A percentile compares a stretch with the other conserved stretches of the same genome.
phyloP scores from a whole-genome alignment of 2,113 vertebrate species.

The Actinemys pallida region DNA sequence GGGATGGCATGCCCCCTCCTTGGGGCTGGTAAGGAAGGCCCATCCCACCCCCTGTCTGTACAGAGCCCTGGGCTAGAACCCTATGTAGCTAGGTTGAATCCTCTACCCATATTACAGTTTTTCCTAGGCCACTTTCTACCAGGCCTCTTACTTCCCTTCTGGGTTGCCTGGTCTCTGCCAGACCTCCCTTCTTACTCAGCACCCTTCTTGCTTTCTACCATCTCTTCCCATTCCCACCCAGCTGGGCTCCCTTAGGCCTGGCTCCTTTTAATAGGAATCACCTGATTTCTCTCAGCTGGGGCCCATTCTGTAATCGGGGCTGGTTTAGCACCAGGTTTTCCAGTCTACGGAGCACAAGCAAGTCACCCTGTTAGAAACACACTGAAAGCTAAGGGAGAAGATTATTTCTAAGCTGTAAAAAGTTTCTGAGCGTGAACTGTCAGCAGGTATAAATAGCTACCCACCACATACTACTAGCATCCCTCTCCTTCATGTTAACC shows the following conservation, averaged over 20 bases:
- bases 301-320: neutral
- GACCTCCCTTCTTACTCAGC: neutral
- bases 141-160: neutral
- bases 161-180: neutral
- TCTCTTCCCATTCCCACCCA: too few species aligned
- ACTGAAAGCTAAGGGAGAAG: neutral
- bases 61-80: too few species aligned
- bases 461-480: neutral
- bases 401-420: neutral
- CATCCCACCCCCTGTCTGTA: neutral
- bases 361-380: neutral
- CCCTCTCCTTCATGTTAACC: neutral
- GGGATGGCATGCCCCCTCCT: neutral
- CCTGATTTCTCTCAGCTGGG: neutral
- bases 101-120: neutral
- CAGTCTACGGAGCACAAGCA: neutral
- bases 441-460: neutral
- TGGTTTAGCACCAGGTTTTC: neutral
- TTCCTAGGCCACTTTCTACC: neutral
- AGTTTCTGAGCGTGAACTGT: neutral
- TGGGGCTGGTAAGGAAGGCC: neutral
- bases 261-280: neutral
- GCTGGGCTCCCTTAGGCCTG: too few species aligned
- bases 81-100: neutral
- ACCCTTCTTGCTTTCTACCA: too few species aligned